These are phyloP conservation scores for Phortica variegata DNA, from an alignment of 1,140 invertebrate species.

Conservation along the genomic window DNA sequence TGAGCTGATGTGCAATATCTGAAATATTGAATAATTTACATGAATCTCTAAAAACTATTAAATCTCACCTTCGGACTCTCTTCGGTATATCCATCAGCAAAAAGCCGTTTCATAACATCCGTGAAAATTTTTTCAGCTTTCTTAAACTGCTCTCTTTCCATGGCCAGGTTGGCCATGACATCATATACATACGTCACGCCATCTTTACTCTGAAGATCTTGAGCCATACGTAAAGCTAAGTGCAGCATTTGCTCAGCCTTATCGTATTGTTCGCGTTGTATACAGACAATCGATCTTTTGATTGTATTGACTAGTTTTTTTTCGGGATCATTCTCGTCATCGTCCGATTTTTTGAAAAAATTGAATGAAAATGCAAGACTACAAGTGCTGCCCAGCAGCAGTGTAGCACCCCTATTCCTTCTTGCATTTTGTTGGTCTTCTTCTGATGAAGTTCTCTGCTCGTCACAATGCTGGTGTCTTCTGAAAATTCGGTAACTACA, in stretches of 20 bases:
- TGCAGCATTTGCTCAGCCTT: constrained; percentile 84
- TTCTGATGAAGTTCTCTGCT: too few relatives aligned
- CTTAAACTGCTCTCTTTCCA: constrained; percentile 70
- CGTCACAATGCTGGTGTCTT: too few relatives aligned
- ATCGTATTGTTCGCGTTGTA: constrained; percentile 73
- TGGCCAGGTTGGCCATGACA: constrained; percentile 86
- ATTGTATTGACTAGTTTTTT: constrained; percentile 71
- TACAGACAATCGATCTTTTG: constrained; percentile 71
- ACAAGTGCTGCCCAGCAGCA: too few relatives aligned
- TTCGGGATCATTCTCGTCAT: constrained; percentile 59
- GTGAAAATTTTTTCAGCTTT: constrained; percentile 85
- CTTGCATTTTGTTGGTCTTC: too few relatives aligned
- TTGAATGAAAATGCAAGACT: constrained; percentile 21
- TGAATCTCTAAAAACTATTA: not conserved
- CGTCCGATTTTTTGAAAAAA: constrained; percentile 26
- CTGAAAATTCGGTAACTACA: too few relatives aligned
- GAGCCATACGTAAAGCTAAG: constrained; percentile 77
- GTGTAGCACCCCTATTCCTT: too few relatives aligned
- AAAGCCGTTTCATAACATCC: constrained; percentile 74
- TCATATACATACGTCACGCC: constrained; percentile 87
- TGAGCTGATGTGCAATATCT: constrained; percentile 61
- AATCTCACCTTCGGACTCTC: constrained; percentile 72
- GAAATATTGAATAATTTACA: not conserved
- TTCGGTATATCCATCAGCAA: constrained; percentile 67
- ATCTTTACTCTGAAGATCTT: constrained; percentile 72